A percentile compares a stretch with the other conserved stretches of the same genome.
phyloP scores from a whole-genome alignment of 2,113 vertebrate genomes.

The Syrrhaptes paradoxus region DNA sequence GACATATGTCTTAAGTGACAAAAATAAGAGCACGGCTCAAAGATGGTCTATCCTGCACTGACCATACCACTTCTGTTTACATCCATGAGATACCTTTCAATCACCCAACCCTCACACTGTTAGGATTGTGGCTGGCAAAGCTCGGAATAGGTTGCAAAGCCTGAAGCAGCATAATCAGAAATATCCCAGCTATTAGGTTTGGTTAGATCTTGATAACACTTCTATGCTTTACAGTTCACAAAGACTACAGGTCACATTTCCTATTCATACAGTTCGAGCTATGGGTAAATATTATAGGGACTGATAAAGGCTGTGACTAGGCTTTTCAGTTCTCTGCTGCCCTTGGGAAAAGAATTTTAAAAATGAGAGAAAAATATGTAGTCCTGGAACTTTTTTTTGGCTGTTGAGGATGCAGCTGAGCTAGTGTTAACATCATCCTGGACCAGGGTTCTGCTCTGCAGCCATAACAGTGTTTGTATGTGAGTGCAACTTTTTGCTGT shows the following conservation, averaged over 20 bases:
- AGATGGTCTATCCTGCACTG: background rate
- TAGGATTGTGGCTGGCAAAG: background rate
- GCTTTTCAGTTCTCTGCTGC: background rate
- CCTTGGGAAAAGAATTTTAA: background rate
- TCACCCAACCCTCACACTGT: background rate
- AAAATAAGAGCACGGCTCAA: background rate
- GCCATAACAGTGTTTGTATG: background rate
- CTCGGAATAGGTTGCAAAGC: rapidly evolving
- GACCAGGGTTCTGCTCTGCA: background rate
- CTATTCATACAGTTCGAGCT: background rate
- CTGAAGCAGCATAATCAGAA: background rate
- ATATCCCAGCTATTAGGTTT: background rate
- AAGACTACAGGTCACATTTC: background rate
- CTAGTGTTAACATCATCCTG: background rate
- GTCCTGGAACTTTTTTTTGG: background rate
- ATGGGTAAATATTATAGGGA: background rate
- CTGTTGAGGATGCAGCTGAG: background rate
- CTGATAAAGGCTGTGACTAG: background rate
- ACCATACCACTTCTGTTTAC: background rate
- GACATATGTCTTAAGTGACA: background rate
- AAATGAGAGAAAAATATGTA: background rate
- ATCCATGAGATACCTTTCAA: background rate
- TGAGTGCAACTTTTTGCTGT: background rate
- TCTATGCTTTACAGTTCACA: background rate
- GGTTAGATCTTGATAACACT: background rate